phyloP scores from a whole-genome alignment of 2,797 vertebrate genomes.

The Nannoperca obscura region DNA sequence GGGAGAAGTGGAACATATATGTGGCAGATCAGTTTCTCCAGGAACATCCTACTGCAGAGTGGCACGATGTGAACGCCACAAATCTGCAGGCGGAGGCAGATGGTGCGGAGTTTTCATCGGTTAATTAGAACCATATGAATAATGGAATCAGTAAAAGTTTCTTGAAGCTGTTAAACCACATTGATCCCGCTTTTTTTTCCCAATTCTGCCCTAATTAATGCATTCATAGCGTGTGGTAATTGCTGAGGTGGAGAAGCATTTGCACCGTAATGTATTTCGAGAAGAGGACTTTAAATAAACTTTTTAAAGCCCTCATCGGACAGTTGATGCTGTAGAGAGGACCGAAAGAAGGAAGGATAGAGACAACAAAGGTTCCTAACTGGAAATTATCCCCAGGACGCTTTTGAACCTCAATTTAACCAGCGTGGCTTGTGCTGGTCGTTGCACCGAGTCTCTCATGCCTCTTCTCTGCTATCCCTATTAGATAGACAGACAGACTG shows the following conservation, averaged over 20 bases:
- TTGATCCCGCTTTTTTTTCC: background rate
- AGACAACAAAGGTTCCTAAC: background rate
- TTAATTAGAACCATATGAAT: background rate
- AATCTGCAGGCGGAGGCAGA: slow-evolving; percentile 9
- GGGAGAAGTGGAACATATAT: background rate
- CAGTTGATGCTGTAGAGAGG: background rate
- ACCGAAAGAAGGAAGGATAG: background rate
- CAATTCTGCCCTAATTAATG: background rate
- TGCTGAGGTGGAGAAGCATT: background rate
- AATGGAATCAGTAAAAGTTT: background rate
- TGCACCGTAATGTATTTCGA: background rate
- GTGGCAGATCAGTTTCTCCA: background rate
- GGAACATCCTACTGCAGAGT: background rate
- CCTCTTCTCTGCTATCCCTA: background rate
- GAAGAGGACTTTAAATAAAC: background rate
- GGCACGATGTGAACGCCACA: background rate
- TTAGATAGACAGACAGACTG: no score
- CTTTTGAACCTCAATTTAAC: no score
- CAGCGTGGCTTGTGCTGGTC: no score
- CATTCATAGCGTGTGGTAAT: background rate
- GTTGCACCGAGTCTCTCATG: background rate
- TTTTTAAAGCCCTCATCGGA: background rate
- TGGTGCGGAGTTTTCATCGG: background rate
- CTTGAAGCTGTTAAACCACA: slow-evolving; percentile 3
- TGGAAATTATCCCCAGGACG: no score